Conservation (phyloP, 2,888 invertebrate species). For the Gasteruption jaculator region DNA sequence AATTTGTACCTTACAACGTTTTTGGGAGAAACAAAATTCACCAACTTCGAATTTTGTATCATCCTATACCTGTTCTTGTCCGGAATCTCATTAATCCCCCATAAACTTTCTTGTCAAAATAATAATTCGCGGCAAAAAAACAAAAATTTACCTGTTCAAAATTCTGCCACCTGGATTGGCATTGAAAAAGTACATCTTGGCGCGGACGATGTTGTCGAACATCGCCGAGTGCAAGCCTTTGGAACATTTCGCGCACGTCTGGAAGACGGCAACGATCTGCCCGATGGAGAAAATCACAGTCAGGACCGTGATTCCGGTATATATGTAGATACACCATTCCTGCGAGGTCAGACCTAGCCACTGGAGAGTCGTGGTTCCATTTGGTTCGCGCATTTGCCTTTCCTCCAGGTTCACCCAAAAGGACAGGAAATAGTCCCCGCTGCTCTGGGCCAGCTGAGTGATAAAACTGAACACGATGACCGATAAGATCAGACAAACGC, state of each 20-base stretch:
- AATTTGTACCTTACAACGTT: too few relatives aligned
- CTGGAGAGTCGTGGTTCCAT: slow-evolving; percentile 15
- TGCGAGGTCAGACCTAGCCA: slow-evolving; percentile 30
- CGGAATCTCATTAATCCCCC: too few relatives aligned
- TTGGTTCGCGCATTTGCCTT: slow-evolving; percentile 24
- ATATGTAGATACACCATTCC: slow-evolving; percentile 56
- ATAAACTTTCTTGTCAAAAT: too few relatives aligned
- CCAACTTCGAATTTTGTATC: too few relatives aligned
- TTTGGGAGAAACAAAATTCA: too few relatives aligned
- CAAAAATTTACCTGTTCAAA: slow-evolving; percentile 61
- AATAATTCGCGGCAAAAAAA: too few relatives aligned
- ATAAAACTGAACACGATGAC: slow-evolving; percentile 30
- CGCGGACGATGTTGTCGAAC: slow-evolving; percentile 75
- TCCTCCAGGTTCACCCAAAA: slow-evolving; percentile 58
- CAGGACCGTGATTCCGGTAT: slow-evolving; percentile 48
- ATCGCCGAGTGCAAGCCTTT: slow-evolving; percentile 74
- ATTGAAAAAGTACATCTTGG: slow-evolving; percentile 84
- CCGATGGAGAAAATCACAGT: slow-evolving; percentile 48
- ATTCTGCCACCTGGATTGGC: slow-evolving; percentile 78
- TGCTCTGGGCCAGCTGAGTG: slow-evolving; percentile 40
- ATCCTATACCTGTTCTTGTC: too few relatives aligned
- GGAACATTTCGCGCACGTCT: slow-evolving; percentile 73
- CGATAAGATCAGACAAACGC: slow-evolving; percentile 28
- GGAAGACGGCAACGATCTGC: slow-evolving; percentile 55
- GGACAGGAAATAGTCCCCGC: slow-evolving; percentile 47